Evolutionary conservation across 1,140 invertebrate genomes (phyloP).

Genomic region (Cyphomyrmex costatus): DNA sequence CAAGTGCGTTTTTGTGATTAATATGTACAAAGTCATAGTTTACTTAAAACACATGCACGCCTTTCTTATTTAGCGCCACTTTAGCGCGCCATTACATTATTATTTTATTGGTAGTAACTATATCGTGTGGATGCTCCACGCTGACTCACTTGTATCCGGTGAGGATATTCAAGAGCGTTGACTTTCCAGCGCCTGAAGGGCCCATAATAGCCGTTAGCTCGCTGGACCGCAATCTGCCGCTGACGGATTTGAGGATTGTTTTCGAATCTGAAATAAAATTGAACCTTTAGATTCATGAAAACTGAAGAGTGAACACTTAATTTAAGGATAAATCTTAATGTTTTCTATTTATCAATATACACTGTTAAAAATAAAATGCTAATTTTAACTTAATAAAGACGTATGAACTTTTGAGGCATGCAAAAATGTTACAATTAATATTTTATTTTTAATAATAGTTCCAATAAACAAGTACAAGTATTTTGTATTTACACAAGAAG

Average conservation of each 20-base stretch:
- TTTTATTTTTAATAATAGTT: neutral
- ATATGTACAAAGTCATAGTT: neutral
- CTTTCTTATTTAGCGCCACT: neutral
- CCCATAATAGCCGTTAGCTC: slow-evolving; percentile 98
- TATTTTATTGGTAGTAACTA: neutral
- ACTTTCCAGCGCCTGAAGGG: slow-evolving; percentile 96
- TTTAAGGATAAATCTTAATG: neutral
- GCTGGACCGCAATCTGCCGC: slow-evolving; percentile 93
- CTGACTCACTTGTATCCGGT: slow-evolving; percentile 94
- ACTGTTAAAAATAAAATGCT: too few species aligned
- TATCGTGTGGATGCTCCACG: neutral
- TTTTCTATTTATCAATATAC: neutral
- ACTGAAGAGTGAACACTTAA: neutral
- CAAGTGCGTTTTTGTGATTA: neutral
- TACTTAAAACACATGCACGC: neutral
- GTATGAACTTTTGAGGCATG: too few species aligned
- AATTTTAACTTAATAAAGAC: too few species aligned
- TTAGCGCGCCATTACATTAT: neutral
- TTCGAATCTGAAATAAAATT: slow-evolving; percentile 90
- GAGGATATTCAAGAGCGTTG: slow-evolving; percentile 95
- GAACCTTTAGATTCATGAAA: neutral
- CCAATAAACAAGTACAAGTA: neutral
- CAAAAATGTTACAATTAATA: too few species aligned
- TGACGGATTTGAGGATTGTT: slow-evolving; percentile 94
- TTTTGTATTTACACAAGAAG: neutral